These are phyloP conservation scores for Palloptera scutellata DNA, from an alignment of 2,888 invertebrate genomes.

Conservation along the genomic window DNA sequence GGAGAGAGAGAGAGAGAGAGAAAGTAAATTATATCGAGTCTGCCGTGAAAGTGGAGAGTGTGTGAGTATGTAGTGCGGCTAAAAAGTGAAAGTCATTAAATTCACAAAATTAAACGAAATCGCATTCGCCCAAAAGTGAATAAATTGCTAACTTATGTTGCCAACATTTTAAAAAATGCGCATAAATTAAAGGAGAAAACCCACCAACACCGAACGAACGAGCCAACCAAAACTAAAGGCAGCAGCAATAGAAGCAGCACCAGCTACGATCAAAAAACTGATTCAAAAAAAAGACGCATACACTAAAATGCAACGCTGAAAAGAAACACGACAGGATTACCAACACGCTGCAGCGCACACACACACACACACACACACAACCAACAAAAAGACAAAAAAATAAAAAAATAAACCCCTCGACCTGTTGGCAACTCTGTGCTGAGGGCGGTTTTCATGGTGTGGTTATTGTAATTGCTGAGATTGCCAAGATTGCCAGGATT, in stretches of 20 bases:
- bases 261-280: conserved; percentile 23
- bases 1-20: no score
- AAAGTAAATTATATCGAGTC: no score
- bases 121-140: conserved; percentile 16
- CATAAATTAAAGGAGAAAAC: conserved; percentile 30
- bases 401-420: conserved; percentile 22
- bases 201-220: no score
- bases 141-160: conserved; percentile 25
- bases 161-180: conserved; percentile 34
- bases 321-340: background rate
- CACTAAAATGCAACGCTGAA: conserved; percentile 15
- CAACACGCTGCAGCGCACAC: background rate
- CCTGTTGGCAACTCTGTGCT: conserved; percentile 22
- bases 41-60: no score
- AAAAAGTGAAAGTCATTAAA: conserved; percentile 50
- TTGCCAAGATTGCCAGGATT: conserved; percentile 28
- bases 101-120: conserved; percentile 39
- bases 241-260: background rate
- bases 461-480: conserved; percentile 13
- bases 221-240: background rate
- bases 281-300: conserved; percentile 43
- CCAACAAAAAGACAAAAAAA: background rate
- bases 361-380: background rate
- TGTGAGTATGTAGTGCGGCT: conserved; percentile 10
- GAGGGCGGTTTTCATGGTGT: conserved; percentile 4